Percentiles rank a stretch among this genome's conserved stretches.
Evolutionary conservation across 2,888 invertebrate species (phyloP).

Genomic region (Erynnis tages): DNA sequence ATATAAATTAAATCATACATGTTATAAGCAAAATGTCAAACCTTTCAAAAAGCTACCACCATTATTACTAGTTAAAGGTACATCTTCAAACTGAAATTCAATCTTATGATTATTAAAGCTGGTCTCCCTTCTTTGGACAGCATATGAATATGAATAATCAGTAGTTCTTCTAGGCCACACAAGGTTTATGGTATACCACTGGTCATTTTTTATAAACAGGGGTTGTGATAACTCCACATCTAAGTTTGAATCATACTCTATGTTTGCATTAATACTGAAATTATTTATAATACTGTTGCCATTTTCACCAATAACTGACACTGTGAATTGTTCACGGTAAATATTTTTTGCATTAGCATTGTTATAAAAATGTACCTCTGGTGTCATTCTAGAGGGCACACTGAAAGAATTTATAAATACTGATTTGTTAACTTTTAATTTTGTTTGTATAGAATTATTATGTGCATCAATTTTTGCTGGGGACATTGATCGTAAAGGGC

Average conservation of each 20-base stretch:
- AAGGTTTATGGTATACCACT: constrained; percentile 70
- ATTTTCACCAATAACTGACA: constrained; percentile 58
- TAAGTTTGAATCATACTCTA: constrained; percentile 69
- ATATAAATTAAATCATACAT: not conserved
- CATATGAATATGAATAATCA: constrained; percentile 58
- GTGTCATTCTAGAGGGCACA: constrained; percentile 69
- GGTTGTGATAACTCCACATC: constrained; percentile 66
- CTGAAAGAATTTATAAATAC: constrained; percentile 69
- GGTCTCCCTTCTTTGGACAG: constrained; percentile 63
- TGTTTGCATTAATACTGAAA: constrained; percentile 59
- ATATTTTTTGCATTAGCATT: constrained; percentile 50
- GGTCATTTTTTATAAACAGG: constrained; percentile 64
- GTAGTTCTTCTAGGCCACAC: constrained; percentile 58
- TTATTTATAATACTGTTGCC: constrained; percentile 58
- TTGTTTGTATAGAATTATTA: constrained; percentile 55
- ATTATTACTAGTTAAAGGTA: constrained; percentile 46
- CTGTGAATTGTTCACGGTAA: constrained; percentile 67
- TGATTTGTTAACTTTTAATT: constrained; percentile 67
- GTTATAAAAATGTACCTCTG: constrained; percentile 58
- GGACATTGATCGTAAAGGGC: constrained; percentile 60
- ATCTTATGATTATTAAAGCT: constrained; percentile 56
- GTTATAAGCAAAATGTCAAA: constrained; percentile 70
- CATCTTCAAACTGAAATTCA: constrained; percentile 70
- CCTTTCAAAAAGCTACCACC: constrained; percentile 70
- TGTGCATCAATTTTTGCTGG: constrained; percentile 64